Base-by-base conservation (phyloP, 2,113 vertebrate species). In the Agapornis roseicollis region DNA sequence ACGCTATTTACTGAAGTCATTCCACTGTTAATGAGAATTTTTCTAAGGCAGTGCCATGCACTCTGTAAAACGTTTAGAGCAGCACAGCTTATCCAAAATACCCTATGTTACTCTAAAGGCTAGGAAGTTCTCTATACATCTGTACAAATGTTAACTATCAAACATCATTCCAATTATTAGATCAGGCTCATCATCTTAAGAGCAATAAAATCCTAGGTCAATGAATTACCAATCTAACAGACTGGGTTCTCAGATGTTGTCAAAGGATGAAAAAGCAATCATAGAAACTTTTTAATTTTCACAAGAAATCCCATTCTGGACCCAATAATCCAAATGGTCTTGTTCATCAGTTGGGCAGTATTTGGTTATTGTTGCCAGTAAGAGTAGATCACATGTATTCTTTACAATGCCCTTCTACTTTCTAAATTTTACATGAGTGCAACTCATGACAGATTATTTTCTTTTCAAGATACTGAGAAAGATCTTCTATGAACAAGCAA, bases 291-390 rank as follows among this genome's bases (percentile, higher is more conserved):
- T 5, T 63, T 46, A 15, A 58, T 25, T 17, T 19, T 56, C n/a
- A 53, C 2, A 0, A 10, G 1, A 65, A 80, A 44, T 33, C 9
- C 2, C 1, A 17, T 14, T 87, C 81, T 64, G 56, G 56, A 69
- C 3, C 3, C 0, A 0, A 15, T 11, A 15, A 5, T 37, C 35
- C 27, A 60, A 64, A 42, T 49, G 9, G 22, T 23, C 35, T 55
- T 24, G 8, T 6, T 74, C 17, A 33, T 52, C 39, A 39, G 16
- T 19, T 60, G 60, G 58, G 69, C 35, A 68, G 39, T 39, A 19
- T 50, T 47, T 1, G 0, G 1, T 1, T 92, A 29, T 23, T 29
- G 13, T 7, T 27, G 18, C 28, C 11, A 85, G 50, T 29, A 29
- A 41, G 4, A 42, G 20, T 33, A 37, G 9, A 58, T 42, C 9